A percentile compares a stretch with the other conserved stretches of the same genome.
phyloP scores from a whole-genome alignment of 2,797 vertebrate species.

The Ispidina picta region DNA sequence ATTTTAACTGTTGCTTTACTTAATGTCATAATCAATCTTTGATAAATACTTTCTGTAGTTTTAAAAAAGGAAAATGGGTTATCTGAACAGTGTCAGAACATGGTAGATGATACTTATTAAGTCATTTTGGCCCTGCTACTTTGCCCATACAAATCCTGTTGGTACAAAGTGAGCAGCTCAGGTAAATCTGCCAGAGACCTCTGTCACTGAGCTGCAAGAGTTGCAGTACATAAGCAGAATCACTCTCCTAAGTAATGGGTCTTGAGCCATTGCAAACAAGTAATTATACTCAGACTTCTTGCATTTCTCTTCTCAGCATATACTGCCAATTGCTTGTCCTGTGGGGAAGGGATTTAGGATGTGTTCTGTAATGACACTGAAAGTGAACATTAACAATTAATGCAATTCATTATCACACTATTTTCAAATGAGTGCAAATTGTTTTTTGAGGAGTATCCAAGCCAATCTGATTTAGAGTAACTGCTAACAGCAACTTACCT shows the following conservation, averaged over 20 bases:
- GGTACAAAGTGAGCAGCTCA: background rate
- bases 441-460: background rate
- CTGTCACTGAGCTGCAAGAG: background rate
- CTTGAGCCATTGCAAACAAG: background rate
- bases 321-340: background rate
- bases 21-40: background rate
- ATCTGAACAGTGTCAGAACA: background rate
- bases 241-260: background rate
- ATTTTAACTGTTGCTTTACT: background rate
- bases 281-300: background rate
- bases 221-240: background rate
- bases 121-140: background rate
- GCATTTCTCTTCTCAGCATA: background rate
- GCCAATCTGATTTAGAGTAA: background rate
- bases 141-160: background rate
- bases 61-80: background rate
- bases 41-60: background rate
- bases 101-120: background rate
- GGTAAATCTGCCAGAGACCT: background rate
- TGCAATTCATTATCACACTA: conserved; percentile 60
- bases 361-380: background rate
- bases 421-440: conserved; percentile 21
- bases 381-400: conserved; percentile 65
- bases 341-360: background rate
- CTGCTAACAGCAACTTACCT: conserved; percentile 15